phyloP scores from a whole-genome alignment of 2,113 vertebrate species.

The Podocnemis expansa region DNA sequence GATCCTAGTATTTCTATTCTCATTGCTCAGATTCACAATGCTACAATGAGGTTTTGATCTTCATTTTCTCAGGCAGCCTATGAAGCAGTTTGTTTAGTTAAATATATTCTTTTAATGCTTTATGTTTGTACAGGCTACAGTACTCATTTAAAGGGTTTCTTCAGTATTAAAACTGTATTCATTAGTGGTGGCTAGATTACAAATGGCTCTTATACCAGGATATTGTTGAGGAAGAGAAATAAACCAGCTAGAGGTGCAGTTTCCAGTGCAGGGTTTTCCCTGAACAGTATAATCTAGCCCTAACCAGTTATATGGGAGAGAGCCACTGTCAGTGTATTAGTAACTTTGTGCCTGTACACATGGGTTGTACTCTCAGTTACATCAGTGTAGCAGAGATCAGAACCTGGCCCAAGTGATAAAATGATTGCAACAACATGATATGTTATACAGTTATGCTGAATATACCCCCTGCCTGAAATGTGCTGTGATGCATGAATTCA shows the following conservation, averaged over 20 bases:
- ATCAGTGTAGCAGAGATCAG: not conserved
- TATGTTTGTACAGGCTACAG: not conserved
- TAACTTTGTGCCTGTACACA: not conserved
- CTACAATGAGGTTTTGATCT: constrained; percentile 1
- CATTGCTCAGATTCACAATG: not conserved
- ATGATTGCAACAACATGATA: not conserved
- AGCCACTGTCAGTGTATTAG: not conserved
- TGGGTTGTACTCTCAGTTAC: not conserved
- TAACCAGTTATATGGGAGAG: not conserved
- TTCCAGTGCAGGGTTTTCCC: not conserved
- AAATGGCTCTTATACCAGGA: not conserved
- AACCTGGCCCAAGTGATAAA: not conserved
- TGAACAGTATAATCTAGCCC: not conserved
- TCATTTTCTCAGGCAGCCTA: not conserved
- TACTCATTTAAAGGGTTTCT: not conserved
- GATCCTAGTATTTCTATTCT: not conserved
- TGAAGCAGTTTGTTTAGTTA: not conserved
- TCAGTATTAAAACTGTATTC: not conserved
- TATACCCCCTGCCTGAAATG: not conserved
- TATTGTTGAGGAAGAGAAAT: not conserved
- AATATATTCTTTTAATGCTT: not conserved
- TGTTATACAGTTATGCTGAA: not conserved
- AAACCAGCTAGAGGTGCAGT: not conserved
- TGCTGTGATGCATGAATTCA: not conserved
- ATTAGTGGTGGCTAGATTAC: not conserved